Base-by-base conservation (phyloP, 2,797 vertebrate genomes). In the Rhynchonycteris naso region DNA sequence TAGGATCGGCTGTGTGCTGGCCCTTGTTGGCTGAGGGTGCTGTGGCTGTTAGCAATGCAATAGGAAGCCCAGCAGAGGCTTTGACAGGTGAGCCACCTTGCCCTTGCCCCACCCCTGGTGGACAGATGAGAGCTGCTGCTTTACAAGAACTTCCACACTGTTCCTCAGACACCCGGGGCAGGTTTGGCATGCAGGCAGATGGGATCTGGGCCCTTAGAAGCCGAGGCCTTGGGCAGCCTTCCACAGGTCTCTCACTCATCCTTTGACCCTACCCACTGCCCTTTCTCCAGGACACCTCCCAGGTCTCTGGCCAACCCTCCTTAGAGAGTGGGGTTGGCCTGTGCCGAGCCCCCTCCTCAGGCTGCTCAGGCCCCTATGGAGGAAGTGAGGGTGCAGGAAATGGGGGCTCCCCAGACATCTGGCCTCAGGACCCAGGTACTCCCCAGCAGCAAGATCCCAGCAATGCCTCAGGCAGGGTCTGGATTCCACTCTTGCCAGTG, bases 131-230 rank as follows among this genome's bases (percentile, higher is more conserved):
- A 7, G 43, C 65, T 28, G 75, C 54, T 8, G 74, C 65, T 43
- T 26, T 12, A 19, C 4, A 0, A 11, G 15, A 19, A 7, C 10
- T 5, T 38, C 30, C 24, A 28, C n/a, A 4, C 26, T 1, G 74
- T 6, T 21, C 11, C 66, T 71, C 9, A 2, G n/a, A 66, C 4
- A 1, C 35, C 24, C 24, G 35, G 66, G 65, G 22, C 0, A 4
- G 11, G 47, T 4, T 50, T 38, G 66, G 24, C 35, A 21, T 1
- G 72, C 30, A 21, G 61, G 18, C 33, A 18, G 54, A 56, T 11
- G 38, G 33, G 33, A 1, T 13, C 56, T 4, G 28, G 0, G 9
- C 13, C 10, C 30, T 19, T 43, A n/a, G 58, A 54, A 13, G 19
- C 91, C 8, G 5, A 11, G 35, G 1, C 24, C 11, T 26, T 21